phyloP scores from a whole-genome alignment of 1,140 invertebrate genomes.

The Tetragonula clypearis region DNA sequence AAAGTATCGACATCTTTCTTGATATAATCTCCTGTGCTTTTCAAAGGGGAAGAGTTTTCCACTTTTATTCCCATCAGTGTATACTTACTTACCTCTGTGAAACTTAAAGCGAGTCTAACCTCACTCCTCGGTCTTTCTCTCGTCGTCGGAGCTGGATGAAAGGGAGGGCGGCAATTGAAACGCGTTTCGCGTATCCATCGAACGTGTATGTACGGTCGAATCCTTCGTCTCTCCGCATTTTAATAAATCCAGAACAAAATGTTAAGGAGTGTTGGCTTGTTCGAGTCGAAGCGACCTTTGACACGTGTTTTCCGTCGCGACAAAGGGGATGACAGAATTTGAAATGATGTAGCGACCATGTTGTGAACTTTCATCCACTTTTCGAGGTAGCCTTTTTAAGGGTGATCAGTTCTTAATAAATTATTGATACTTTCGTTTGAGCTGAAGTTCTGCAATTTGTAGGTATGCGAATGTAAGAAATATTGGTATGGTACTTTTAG shows the following conservation, averaged over 20 bases:
- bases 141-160: background rate
- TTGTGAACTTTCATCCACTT: too few species aligned
- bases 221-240: conserved; percentile 9
- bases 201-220: background rate
- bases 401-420: too few species aligned
- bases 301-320: too few species aligned
- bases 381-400: too few species aligned
- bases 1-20: conserved; percentile 62
- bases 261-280: background rate
- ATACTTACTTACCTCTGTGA: conserved; percentile 48
- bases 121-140: too few species aligned
- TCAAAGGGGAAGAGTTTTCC: conserved; percentile 53
- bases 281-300: background rate
- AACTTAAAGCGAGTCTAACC: conserved; percentile 41
- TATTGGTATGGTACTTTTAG: too few species aligned
- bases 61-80: conserved; percentile 65
- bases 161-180: background rate
- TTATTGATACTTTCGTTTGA: too few species aligned
- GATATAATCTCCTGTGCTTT: conserved; percentile 62
- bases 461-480: too few species aligned
- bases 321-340: too few species aligned
- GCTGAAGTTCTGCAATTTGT: too few species aligned
- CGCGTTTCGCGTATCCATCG: background rate
- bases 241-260: conserved; percentile 3
- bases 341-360: too few species aligned